Base-by-base conservation (phyloP, 2,797 vertebrate genomes). In the Sitta carolinensis region DNA sequence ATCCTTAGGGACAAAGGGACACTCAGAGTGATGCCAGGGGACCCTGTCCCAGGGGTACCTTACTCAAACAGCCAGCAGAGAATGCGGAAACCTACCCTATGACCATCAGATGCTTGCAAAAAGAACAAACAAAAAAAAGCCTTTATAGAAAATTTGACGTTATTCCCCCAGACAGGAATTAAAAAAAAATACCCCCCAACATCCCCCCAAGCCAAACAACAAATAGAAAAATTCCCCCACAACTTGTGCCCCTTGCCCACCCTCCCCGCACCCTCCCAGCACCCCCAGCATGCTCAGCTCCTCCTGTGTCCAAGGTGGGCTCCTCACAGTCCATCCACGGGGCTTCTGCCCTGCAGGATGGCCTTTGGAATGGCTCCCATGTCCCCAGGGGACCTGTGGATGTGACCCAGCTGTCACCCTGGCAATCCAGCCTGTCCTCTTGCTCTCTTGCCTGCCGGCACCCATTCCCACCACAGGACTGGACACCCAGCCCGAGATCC, bases 71-170 rank as follows among this genome's bases (percentile, higher is more conserved):
- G 79, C 92, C 93, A 87, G 89, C 89, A 96, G 93, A 97, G 93
- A 97, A 96, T 48, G 54, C 57, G 90, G 87, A 95, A 95, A 97
- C 97, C 96, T 97, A 97, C 97, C 97, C 97, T 97, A 97, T 89
- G 97, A 94, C 92, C 97, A 96, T 97, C 97, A 97, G 96, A 97
- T 86, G 96, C 97, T 97, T 97, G 97, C 97, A 97, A 97, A 95
- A 96, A 95, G 91, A 97, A 97, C 95, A 97, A 97, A 97, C 88
- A 96, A 96, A 96, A 96, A 96, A 95, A 95, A 94, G 43, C 73
- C 95, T 97, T 97, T 96, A 89, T 91, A 92, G 70, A 96, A 94
- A 93, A 90, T 34, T 63, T 45, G 83, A 91, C 82, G 84, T 96
- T 85, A 85, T 76, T 15, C 14, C 27, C 40, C 51, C 64, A 83